Base-by-base conservation (phyloP, 2,797 vertebrate species). In the Mycteria americana region DNA sequence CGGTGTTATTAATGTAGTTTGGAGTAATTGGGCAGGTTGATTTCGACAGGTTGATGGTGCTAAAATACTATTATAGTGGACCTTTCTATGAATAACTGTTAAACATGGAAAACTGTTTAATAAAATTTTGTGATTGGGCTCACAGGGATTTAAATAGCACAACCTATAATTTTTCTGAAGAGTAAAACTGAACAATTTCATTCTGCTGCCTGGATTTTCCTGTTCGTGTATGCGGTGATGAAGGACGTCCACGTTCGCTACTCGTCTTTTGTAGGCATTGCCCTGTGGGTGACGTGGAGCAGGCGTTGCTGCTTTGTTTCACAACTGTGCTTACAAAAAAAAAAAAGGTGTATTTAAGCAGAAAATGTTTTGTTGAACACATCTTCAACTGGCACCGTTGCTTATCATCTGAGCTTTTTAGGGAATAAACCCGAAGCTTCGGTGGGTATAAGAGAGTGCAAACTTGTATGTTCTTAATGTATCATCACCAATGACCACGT, bases 11-110 rank as follows among this genome's bases (percentile, higher is more conserved):
- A 97, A 98, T 98, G 97, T 98, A 97, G 95, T 96, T 97, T 95
- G 97, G 96, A 94, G 96, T 98, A 98, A 98, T 98, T 98, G 98
- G 97, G 97, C 97, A 98, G 97, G 98, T 97, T 97, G 98, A 96
- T 97, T 98, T 98, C 95, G 98, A 98, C 98, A 98, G 97, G 97
- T 98, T 98, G 98, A 98, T 97, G 97, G 96, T 94, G 97, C 98
- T 98, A 97, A 98, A 98, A 98, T 98, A 98, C 97, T 97, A 96
- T 98, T 97, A 98, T 92, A 92, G 97, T 97, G 97, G 97, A 94
- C 97, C 96, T 97, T 97, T 92, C 97, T 85, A 39, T 96, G 93
- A 96, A 95, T 95, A 94, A 96, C 97, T 87, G 95, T 98, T 97
- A 97, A 97, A 98, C 93, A 88, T 30, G 48, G 97, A 90, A 97